Evolutionary conservation across 2,888 invertebrate species (phyloP), one percentile per base, ranked within the genome.

Genomic region (Ophioninae sp.): DNA sequence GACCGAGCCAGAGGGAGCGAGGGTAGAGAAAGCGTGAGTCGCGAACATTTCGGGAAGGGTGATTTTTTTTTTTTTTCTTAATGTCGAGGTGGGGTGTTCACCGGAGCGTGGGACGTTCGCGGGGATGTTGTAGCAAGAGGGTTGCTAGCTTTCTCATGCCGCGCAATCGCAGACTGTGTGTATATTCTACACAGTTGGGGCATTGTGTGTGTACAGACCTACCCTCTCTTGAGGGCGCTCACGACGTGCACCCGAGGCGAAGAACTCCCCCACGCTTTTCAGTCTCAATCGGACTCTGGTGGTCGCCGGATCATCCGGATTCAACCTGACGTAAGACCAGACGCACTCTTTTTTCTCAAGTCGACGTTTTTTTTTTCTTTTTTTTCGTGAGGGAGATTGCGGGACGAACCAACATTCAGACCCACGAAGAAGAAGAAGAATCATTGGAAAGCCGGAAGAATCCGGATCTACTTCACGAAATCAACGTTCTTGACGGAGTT

Each of bases 201-300:
- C 7, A 7, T 2, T 72, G 37, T 23, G 20, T n/a, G 37, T 61
- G 20, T 30, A 41, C 30, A 69, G 56, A 72, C 59, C 81, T 80
- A 81, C 81, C 82, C 82, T 85, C 82, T 83, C 83, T 68, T 39
- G 74, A 74, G 75, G 76, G 79, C 82, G 76, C 79, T 70, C 67
- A 70, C 81, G 72, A 74, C 73, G 82, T 64, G 65, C 65, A 67
- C 68, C 62, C 79, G 76, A 75, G 72, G 50, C 81, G 75, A 74
- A 74, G 59, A 78, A 84, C 85, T 86, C 73, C 84, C 80, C 84
- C 73, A 81, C 79, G 84, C 79, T 82, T 37, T 73, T 84, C 87
- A 87, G 87, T 87, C 85, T 84, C 74, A 68, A 80, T 86, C 85
- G 86, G 87, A 84, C 86, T 84, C 86, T 79, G 86, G 84, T 86